A percentile compares a stretch with the other conserved stretches of the same genome.
These are phyloP conservation scores for Atherinosoma microstoma DNA, from an alignment of 2,797 vertebrate genomes.

Conservation along the genomic window DNA sequence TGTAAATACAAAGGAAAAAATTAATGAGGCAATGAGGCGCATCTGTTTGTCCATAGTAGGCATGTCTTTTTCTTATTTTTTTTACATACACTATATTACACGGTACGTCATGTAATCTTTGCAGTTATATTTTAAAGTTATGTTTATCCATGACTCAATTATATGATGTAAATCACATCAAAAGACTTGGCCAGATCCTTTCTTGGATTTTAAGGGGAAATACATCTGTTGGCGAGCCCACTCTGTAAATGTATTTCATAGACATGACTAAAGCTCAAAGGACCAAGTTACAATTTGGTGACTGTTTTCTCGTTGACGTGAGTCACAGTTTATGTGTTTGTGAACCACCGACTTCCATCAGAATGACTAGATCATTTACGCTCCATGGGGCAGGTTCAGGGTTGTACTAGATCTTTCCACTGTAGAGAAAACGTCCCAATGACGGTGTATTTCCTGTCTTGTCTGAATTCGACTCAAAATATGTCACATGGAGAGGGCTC, in stretches of 20 bases:
- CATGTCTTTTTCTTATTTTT: neutral
- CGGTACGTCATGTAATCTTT: slow-evolving; percentile 36
- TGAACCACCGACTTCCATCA: neutral
- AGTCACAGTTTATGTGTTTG: neutral
- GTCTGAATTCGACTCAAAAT: neutral
- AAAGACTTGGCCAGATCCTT: slow-evolving; percentile 12
- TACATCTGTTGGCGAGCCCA: neutral
- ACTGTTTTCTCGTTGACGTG: too few species aligned
- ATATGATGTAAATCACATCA: slow-evolving; percentile 47
- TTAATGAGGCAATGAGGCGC: neutral
- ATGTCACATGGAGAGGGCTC: slow-evolving; percentile 51
- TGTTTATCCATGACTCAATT: slow-evolving; percentile 19
- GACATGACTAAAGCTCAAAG: neutral
- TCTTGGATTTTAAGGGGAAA: slow-evolving; percentile 7
- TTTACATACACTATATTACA: neutral
- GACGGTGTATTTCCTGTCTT: slow-evolving; percentile 10
- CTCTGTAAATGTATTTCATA: neutral
- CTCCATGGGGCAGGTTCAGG: neutral
- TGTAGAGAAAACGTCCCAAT: neutral
- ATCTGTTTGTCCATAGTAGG: neutral
- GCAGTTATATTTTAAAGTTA: slow-evolving; percentile 26
- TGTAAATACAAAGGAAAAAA: neutral
- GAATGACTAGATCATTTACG: neutral
- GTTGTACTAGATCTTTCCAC: neutral
- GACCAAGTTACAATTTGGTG: neutral